Conservation (phyloP, 35 echinoderm and acorn worm genomes). For the Heliocidaris erythrogramma region DNA sequence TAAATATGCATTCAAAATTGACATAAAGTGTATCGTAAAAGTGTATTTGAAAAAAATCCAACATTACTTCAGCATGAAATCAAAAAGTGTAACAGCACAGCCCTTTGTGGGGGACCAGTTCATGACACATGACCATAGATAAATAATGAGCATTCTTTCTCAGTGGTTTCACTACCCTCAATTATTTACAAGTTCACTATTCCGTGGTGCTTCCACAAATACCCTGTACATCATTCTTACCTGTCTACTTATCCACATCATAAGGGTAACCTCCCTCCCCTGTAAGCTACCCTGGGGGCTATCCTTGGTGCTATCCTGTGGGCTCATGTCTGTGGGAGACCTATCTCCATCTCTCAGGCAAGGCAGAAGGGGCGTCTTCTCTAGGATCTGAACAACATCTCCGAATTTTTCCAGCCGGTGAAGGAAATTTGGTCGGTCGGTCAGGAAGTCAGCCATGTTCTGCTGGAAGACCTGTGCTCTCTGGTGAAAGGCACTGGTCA, state of each 20-base stretch:
- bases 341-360: slow-evolving; percentile 48
- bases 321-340: neutral
- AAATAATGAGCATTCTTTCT: too few relatives aligned
- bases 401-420: slow-evolving; percentile 73
- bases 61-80: too few relatives aligned
- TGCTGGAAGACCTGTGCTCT: slow-evolving; percentile 69
- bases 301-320: too few relatives aligned
- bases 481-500: slow-evolving; percentile 82
- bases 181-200: too few relatives aligned
- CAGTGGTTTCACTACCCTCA: too few relatives aligned
- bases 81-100: too few relatives aligned
- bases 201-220: neutral
- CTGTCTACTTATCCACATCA: slow-evolving; percentile 98
- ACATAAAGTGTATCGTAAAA: too few relatives aligned
- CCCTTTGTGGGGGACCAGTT: too few relatives aligned
- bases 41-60: too few relatives aligned
- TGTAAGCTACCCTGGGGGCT: neutral
- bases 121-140: too few relatives aligned
- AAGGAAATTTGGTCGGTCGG: slow-evolving; percentile 57
- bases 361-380: slow-evolving; percentile 83
- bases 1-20: too few relatives aligned
- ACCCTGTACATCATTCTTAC: slow-evolving; percentile 19
- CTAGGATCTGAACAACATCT: slow-evolving; percentile 63
- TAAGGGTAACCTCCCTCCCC: slow-evolving; percentile 60
- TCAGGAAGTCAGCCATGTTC: slow-evolving; percentile 84